A percentile compares a stretch with the other conserved stretches of the same genome.
Evolutionary conservation across 2,113 vertebrate genomes (phyloP).

Genomic region (Gulo gulo): DNA sequence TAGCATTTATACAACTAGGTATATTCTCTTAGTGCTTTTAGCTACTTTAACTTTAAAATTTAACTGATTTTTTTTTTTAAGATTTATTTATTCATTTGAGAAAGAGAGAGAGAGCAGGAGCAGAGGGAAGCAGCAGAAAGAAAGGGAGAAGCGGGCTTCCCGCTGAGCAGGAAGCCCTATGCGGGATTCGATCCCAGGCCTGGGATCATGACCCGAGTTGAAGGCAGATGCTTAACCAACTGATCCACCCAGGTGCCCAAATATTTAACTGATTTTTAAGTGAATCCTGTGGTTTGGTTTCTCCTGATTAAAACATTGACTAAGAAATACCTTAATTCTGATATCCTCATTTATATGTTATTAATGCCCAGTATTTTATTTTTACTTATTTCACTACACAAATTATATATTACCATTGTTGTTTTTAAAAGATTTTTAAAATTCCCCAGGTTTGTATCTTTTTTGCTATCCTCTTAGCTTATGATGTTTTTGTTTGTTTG

Average conservation of each 20-base stretch:
- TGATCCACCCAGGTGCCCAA: too few species aligned
- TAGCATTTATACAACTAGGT: background rate
- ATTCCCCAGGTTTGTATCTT: background rate
- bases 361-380: background rate
- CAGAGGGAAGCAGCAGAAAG: too few species aligned
- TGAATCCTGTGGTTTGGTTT: background rate
- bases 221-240: too few species aligned
- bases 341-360: background rate
- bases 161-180: too few species aligned
- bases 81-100: too few species aligned
- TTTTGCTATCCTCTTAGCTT: background rate
- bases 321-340: background rate
- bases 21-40: background rate
- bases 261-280: background rate
- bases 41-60: background rate
- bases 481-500: background rate
- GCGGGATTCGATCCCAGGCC: too few species aligned
- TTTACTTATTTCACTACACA: background rate
- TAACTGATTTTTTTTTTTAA: background rate
- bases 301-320: background rate
- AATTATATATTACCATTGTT: background rate
- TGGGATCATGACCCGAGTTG: too few species aligned
- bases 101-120: too few species aligned
- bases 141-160: too few species aligned
- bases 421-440: background rate